Evolutionary conservation across 2,888 invertebrate genomes (phyloP), one percentile per base, ranked within the genome.

Genomic region (Drosophila cracens): DNA sequence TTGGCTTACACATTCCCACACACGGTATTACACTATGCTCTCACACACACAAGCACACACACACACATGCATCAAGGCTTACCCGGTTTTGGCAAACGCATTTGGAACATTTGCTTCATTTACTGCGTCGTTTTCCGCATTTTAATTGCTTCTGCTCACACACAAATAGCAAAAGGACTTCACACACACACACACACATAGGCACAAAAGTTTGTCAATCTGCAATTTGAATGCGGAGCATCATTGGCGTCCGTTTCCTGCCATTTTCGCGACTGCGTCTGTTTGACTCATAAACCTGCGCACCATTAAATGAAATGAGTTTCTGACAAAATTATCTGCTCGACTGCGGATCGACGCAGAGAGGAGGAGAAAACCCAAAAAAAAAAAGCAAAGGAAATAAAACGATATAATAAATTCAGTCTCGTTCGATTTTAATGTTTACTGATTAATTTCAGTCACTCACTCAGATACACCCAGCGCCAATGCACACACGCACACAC

Each of bases 81-180:
- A 53, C 33, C 65, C 65, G 87, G 70, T 82, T 76, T 90, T 78
- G 86, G 77, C 83, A 71, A 90, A 90, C 90, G 89, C 89, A 90
- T 90, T 90, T 83, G 70, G 80, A 75, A 74, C 90, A 88, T 87
- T 86, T 83, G 89, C 87, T 87, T 88, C 90, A 90, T 87, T 87
- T 87, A 90, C 90, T 83, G 89, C 90, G 89, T 83, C 90, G 87
- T 80, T 87, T 90, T 87, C 87, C 90, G 90, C 87, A 90, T 87
- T 87, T 87, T 87, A 87, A 87, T 87, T 87, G 87, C 87, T 87
- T 87, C 78, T 90, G 78, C 90, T 72, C 78, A 76, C 85, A 76
- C 73, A 87, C 56, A 73, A 21, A 60, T 65, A 61, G 29, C 67
- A 68, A 49, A 56, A 70, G 70, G 60, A 74, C 60, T 60, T 29